phyloP scores from a whole-genome alignment of 2,888 invertebrate genomes.

The Papilio protenor region DNA sequence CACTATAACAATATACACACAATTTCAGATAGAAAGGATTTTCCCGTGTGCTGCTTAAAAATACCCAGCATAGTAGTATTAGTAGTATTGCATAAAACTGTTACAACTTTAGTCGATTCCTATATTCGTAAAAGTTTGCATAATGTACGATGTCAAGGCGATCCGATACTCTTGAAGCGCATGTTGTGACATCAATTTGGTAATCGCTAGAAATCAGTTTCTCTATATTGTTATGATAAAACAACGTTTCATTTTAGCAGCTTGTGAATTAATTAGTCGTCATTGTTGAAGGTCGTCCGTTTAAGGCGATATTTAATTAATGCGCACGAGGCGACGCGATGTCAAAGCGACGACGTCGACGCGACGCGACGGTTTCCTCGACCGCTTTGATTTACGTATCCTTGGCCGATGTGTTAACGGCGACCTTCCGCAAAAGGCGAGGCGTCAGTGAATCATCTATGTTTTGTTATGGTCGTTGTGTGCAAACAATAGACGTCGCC shows the following conservation, averaged over 20 bases:
- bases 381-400: conserved; percentile 73
- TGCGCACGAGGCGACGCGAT: conserved; percentile 53
- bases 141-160: conserved; percentile 47
- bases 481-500: conserved; percentile 60
- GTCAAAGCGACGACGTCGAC: conserved; percentile 32
- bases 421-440: conserved; percentile 73
- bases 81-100: conserved; percentile 5
- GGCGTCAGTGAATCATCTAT: conserved; percentile 67
- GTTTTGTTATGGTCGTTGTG: conserved; percentile 60
- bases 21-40: background rate
- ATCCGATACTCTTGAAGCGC: conserved; percentile 45
- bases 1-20: conserved; percentile 14
- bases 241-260: conserved; percentile 51
- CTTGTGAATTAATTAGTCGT: conserved; percentile 68
- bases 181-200: conserved; percentile 47
- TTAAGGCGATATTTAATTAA: conserved; percentile 73
- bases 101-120: conserved; percentile 18
- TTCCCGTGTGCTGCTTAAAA: no score
- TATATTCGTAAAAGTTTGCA: conserved; percentile 43
- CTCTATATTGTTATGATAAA: conserved; percentile 49
- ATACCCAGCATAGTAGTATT: background rate
- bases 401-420: conserved; percentile 64
- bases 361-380: conserved; percentile 58
- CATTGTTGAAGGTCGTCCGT: conserved; percentile 64
- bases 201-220: conserved; percentile 45